A percentile compares a stretch with the other conserved stretches of the same genome.
phyloP scores from a whole-genome alignment of 2,797 vertebrate species.

The Coranthus polyacanthus region DNA sequence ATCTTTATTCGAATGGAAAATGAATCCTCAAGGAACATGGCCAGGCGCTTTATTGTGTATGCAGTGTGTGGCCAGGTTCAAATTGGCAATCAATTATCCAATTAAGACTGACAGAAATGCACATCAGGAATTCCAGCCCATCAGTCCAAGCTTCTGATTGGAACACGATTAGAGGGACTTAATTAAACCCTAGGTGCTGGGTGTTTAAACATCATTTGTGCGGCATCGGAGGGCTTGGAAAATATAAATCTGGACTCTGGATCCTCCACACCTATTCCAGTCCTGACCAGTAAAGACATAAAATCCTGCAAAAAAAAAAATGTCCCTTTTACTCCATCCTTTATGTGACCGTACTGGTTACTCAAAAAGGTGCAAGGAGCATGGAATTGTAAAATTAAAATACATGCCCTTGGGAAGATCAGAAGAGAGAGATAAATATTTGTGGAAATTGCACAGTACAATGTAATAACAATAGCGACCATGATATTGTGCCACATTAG shows the following conservation, averaged over 20 bases:
- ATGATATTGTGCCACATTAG: slow-evolving; percentile 82
- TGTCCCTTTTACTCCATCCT: slow-evolving; percentile 38
- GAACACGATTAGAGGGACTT: slow-evolving; percentile 89
- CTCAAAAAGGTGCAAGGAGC: slow-evolving; percentile 47
- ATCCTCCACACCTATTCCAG: slow-evolving; percentile 64
- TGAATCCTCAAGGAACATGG: slow-evolving; percentile 87
- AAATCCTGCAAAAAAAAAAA: slow-evolving; percentile 49
- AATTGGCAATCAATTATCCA: slow-evolving; percentile 92
- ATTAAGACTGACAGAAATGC: slow-evolving; percentile 91
- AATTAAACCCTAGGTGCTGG: slow-evolving; percentile 88
- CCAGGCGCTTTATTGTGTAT: slow-evolving; percentile 88
- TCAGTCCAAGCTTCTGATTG: slow-evolving; percentile 88
- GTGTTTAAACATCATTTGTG: slow-evolving; percentile 89
- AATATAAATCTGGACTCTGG: slow-evolving; percentile 80
- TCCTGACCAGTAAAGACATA: slow-evolving; percentile 37
- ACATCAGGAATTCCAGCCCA: slow-evolving; percentile 89
- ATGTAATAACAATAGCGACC: slow-evolving; percentile 79
- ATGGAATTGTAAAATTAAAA: slow-evolving; percentile 69
- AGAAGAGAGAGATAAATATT: slow-evolving; percentile 79
- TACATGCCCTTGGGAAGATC: slow-evolving; percentile 76
- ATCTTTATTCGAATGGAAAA: slow-evolving; percentile 87
- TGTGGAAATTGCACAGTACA: slow-evolving; percentile 73
- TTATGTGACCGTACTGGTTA: slow-evolving; percentile 41
- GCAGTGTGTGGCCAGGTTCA: slow-evolving; percentile 89
- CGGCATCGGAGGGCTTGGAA: slow-evolving; percentile 79